phyloP scores from a whole-genome alignment of 2,888 invertebrate species.

The Drosophila ezoana region DNA sequence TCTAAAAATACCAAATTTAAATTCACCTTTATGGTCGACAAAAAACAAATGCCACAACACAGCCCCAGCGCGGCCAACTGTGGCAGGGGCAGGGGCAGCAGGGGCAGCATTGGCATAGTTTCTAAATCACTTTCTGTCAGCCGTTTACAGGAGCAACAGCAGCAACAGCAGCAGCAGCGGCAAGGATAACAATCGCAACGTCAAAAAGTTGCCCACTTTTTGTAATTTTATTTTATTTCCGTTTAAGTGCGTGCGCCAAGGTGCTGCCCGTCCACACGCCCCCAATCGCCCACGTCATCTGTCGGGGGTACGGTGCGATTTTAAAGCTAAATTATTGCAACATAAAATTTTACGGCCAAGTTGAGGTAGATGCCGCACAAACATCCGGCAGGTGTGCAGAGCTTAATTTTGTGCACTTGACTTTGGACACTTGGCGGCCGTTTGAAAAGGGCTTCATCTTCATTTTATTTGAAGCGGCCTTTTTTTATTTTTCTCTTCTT shows the following conservation, averaged over 20 bases:
- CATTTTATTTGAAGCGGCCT: constrained; percentile 67
- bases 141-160: constrained; percentile 46
- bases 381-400: constrained; percentile 69
- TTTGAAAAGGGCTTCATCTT: constrained; percentile 66
- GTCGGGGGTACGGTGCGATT: constrained; percentile 55
- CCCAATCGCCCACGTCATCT: not conserved
- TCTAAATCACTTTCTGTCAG: constrained; percentile 81
- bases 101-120: constrained; percentile 61
- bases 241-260: constrained; percentile 72
- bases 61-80: constrained; percentile 14
- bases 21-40: constrained; percentile 71
- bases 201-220: constrained; percentile 79
- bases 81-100: constrained; percentile 7
- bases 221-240: constrained; percentile 81
- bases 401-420: constrained; percentile 76
- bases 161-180: constrained; percentile 27
- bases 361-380: constrained; percentile 36
- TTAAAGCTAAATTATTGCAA: constrained; percentile 78
- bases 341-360: constrained; percentile 74
- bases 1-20: constrained; percentile 63
- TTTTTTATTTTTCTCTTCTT: constrained; percentile 14
- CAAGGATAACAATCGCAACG: constrained; percentile 76
- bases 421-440: constrained; percentile 73
- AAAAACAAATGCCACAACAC: constrained; percentile 39
- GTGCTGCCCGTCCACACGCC: constrained; percentile 27